Evolutionary conservation across 1,140 invertebrate species (phyloP).

Genomic region (Aphelenchoides fujianensis): DNA sequence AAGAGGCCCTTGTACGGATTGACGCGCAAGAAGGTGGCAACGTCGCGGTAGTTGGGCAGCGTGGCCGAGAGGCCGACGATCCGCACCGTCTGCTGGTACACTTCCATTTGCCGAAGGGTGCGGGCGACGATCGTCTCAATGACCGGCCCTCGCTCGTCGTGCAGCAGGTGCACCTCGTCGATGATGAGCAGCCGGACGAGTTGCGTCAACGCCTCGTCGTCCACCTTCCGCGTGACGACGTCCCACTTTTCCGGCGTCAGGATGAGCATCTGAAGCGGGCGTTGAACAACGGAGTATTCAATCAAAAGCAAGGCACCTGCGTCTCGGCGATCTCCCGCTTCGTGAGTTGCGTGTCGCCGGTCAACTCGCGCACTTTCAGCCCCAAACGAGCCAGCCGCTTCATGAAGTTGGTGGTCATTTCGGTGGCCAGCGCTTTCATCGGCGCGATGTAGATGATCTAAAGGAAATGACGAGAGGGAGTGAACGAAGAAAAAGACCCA

Average conservation of each 20-base stretch:
- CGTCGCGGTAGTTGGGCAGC: conserved; percentile 93
- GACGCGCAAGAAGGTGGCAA: conserved; percentile 86
- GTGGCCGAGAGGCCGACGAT: conserved; percentile 96
- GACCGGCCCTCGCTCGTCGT: conserved; percentile 93
- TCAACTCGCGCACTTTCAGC: conserved; percentile 82
- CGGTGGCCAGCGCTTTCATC: conserved; percentile 96
- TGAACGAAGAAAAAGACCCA: conserved; percentile 62
- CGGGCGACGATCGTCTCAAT: conserved; percentile 93
- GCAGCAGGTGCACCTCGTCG: conserved; percentile 95
- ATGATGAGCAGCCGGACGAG: conserved; percentile 92
- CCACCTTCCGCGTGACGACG: conserved; percentile 90
- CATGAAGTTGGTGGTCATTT: conserved; percentile 93
- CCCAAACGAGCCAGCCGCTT: conserved; percentile 75
- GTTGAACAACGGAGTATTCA: conserved; percentile 24
- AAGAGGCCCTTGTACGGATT: conserved; percentile 89
- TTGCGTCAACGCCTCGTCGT: conserved; percentile 73
- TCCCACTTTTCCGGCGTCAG: conserved; percentile 99
- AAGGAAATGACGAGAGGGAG: conserved; percentile 37
- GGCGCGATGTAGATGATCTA: conserved; percentile 96
- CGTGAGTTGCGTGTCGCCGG: conserved; percentile 95
- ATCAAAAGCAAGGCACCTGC: conserved; percentile 69
- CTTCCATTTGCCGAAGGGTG: conserved; percentile 87
- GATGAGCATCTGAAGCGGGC: conserved; percentile 75
- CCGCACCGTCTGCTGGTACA: conserved; percentile 89
- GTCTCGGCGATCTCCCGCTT: conserved; percentile 90